These are phyloP conservation scores for Cheilinus undulatus DNA, from an alignment of 2,113 vertebrate species.

Conservation along the genomic window DNA sequence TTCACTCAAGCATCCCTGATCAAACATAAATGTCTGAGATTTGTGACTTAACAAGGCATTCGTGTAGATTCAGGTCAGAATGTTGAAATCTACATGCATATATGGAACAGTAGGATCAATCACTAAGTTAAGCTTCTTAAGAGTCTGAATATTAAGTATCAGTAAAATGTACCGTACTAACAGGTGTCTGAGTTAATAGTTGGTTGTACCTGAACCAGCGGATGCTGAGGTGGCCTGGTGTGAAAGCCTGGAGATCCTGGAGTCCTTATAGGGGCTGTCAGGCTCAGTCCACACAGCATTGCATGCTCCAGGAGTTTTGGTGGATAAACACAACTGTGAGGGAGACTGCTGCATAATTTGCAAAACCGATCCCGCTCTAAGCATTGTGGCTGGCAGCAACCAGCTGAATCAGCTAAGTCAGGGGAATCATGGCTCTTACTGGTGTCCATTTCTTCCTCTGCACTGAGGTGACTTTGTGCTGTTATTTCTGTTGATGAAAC, in stretches of 20 bases:
- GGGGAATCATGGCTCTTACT: conserved; percentile 76
- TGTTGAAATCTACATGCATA: no score
- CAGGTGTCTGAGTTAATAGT: background rate
- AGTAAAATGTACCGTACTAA: no score
- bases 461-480: conserved; percentile 60
- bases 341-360: conserved; percentile 70
- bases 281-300: conserved; percentile 79
- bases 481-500: conserved; percentile 62
- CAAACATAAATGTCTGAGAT: no score
- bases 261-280: conserved; percentile 81
- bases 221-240: conserved; percentile 87
- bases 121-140: no score
- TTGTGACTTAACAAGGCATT: no score
- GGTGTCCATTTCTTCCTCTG: conserved; percentile 79
- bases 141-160: no score
- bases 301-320: conserved; percentile 80
- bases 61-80: no score
- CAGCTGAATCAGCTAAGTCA: conserved; percentile 75
- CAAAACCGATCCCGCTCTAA: conserved; percentile 80
- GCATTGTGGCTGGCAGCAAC: conserved; percentile 72
- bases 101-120: no score
- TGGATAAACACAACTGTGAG: conserved; percentile 83
- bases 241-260: conserved; percentile 81
- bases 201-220: conserved; percentile 86
- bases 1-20: no score